A percentile compares a stretch with the other conserved stretches of the same genome.
These are phyloP conservation scores for Drosophila kepulauana DNA, from an alignment of 1,140 invertebrate species.

Conservation along the genomic window DNA sequence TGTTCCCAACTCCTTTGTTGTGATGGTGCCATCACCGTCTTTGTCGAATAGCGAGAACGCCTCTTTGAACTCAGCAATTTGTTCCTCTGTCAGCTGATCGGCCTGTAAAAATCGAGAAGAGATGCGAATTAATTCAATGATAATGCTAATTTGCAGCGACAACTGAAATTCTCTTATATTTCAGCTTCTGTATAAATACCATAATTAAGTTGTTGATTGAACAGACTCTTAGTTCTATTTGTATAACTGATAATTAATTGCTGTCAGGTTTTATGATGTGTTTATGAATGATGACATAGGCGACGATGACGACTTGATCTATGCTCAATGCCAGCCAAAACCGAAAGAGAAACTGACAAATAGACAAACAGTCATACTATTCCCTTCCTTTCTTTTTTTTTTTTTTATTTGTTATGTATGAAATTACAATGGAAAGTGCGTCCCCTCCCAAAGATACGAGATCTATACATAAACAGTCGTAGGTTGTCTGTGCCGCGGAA, in stretches of 20 bases:
- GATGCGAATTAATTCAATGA: not conserved
- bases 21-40: slow-evolving; percentile 99
- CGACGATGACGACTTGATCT: slow-evolving; percentile 45
- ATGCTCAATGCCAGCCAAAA: slow-evolving; percentile 28
- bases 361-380: no score
- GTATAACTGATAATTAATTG: slow-evolving; percentile 40
- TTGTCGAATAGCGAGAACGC: slow-evolving; percentile 99
- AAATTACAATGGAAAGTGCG: slow-evolving; percentile 39
- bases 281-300: slow-evolving; percentile 28
- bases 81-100: slow-evolving; percentile 98
- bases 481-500: not conserved
- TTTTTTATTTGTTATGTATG: slow-evolving; percentile 1
- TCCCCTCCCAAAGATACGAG: slow-evolving; percentile 10
- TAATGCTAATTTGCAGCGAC: not conserved
- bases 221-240: slow-evolving; percentile 17
- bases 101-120: slow-evolving; percentile 88
- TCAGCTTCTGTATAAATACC: slow-evolving; percentile 22
- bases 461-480: not conserved
- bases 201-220: slow-evolving; percentile 48
- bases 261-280: slow-evolving; percentile 43
- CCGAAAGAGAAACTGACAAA: slow-evolving; percentile 13
- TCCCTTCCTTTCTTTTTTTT: not conserved
- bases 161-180: not conserved
- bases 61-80: slow-evolving; percentile 99
- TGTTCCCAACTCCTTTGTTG: slow-evolving; percentile 99